phyloP scores from a whole-genome alignment of 2,797 vertebrate genomes.

The Enteromius unitaeniatus region DNA sequence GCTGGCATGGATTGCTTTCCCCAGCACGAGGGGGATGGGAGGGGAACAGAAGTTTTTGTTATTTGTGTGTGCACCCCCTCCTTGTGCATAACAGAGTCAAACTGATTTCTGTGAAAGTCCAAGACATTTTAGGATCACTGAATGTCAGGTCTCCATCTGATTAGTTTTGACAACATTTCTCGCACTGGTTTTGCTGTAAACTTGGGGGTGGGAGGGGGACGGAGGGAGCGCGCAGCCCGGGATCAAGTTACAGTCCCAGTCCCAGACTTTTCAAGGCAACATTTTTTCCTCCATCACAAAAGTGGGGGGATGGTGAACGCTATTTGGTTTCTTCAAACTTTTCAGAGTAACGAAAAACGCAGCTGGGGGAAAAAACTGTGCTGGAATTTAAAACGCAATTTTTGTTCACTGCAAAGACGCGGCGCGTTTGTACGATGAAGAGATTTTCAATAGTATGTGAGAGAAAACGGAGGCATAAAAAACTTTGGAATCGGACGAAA shows the following conservation, averaged over 20 bases:
- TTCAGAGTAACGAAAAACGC: not conserved
- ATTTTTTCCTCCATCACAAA: slow-evolving; percentile 62
- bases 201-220: slow-evolving; percentile 66
- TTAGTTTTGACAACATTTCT: slow-evolving; percentile 26
- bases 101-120: slow-evolving; percentile 52
- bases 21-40: slow-evolving; percentile 76
- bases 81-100: slow-evolving; percentile 74
- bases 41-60: slow-evolving; percentile 70
- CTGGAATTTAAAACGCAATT: not conserved
- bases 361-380: not conserved
- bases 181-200: slow-evolving; percentile 53
- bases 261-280: slow-evolving; percentile 74
- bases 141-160: slow-evolving; percentile 12
- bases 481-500: slow-evolving; percentile 66
- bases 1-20: slow-evolving; percentile 44
- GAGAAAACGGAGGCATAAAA: slow-evolving; percentile 56
- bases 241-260: slow-evolving; percentile 80
- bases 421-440: not conserved
- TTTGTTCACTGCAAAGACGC: not conserved
- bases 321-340: slow-evolving; percentile 33
- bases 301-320: slow-evolving; percentile 62
- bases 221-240: slow-evolving; percentile 72
- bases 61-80: slow-evolving; percentile 66
- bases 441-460: slow-evolving; percentile 49
- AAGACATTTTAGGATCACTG: slow-evolving; percentile 35